phyloP scores from a whole-genome alignment of 2,888 invertebrate species.

The Luperina testacea region DNA sequence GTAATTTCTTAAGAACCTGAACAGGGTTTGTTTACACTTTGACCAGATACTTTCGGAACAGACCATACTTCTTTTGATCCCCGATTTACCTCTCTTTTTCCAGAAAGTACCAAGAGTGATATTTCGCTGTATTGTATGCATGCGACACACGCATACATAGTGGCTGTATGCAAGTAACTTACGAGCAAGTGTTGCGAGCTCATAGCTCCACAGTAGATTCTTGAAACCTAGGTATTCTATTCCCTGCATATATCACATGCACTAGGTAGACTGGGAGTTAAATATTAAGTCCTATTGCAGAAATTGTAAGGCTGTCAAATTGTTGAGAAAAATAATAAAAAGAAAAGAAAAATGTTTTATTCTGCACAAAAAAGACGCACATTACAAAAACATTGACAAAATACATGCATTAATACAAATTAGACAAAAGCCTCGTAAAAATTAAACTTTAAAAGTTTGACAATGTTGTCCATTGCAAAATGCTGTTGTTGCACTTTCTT shows the following conservation, averaged over 20 bases:
- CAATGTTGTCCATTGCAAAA: too few relatives aligned
- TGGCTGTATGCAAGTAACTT: conserved; percentile 16
- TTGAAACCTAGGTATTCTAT: conserved; percentile 19
- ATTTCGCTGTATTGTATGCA: background rate
- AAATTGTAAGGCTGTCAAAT: background rate
- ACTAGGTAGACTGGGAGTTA: background rate
- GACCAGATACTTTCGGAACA: background rate
- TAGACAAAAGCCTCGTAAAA: too few relatives aligned
- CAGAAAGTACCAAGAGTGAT: background rate
- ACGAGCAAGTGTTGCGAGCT: conserved; percentile 22
- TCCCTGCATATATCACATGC: conserved; percentile 25
- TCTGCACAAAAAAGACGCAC: too few relatives aligned
- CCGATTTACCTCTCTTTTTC: background rate
- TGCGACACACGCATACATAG: conserved; percentile 4
- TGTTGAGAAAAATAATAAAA: too few relatives aligned
- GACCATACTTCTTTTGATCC: background rate
- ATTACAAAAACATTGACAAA: too few relatives aligned
- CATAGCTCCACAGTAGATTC: conserved; percentile 8
- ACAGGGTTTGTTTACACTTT: background rate
- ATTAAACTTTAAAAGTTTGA: too few relatives aligned
- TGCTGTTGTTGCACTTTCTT: too few relatives aligned
- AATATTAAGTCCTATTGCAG: conserved; percentile 13
- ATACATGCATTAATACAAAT: too few relatives aligned
- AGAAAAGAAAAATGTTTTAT: too few relatives aligned
- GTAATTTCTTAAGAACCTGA: background rate